Base-by-base conservation (phyloP, 2,797 vertebrate species). In the Gouania willdenowi region DNA sequence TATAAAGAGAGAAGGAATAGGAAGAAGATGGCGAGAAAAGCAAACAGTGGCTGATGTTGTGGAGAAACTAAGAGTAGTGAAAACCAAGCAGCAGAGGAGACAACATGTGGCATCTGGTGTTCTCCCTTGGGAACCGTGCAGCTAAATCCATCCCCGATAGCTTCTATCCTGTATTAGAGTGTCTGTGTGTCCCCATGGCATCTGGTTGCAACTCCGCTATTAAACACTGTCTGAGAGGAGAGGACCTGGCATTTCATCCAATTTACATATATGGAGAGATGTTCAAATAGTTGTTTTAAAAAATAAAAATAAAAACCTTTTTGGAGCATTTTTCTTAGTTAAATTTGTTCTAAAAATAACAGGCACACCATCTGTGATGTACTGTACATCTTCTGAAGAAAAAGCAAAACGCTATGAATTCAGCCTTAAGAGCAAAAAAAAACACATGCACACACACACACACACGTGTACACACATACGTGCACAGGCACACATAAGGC, bases 171-270 rank as follows among this genome's bases (percentile, higher is more conserved):
- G 28, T 66, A 68, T 44, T n/a, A n/a, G 40, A 45, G 57, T 53
- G 56, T 48, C 15, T 64, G 51, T 51, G 64, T 74, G 59, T 63
- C 59, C 47, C 59, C 41, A 51, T 62, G 49, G 77, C 70, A 79
- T 87, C 84, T 83, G 88, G 75, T 87, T 81, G 76, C 78, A 76
- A 63, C 66, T 51, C 41, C 35, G 52, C 66, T 86, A 85, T 86
- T 90, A 86, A 77, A 35, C 23, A 42, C 29, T 40, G 43, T 39
- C 4, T 41, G 5, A 23, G 29, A 15, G 13, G 24, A 26, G 9
- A 26, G 25, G 12, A 35, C 8, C 32, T 39, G 14, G 37, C 20
- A 13, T 16, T 19, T 19, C n/a, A n/a, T 17, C 10, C 18, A 6
- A 30, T 12, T 22, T 4, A 5, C 5, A 10, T 5, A 2, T 26